These are phyloP conservation scores for Periplaneta americana DNA, from an alignment of 1,140 invertebrate genomes.

Conservation along the genomic window DNA sequence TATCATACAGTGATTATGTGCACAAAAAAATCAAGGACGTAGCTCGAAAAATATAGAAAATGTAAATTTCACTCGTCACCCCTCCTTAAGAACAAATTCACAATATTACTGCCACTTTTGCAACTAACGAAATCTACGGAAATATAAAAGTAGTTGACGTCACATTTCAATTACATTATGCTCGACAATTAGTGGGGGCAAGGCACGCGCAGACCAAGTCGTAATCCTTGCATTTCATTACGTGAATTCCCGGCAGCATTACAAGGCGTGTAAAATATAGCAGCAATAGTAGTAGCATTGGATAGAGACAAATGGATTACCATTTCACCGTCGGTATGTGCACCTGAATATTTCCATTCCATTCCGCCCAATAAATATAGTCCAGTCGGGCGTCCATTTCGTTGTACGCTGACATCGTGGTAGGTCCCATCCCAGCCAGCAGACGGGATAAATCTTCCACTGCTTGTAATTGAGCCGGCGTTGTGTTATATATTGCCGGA, in stretches of 20 bases:
- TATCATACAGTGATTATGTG: too few species aligned
- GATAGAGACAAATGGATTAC: not conserved
- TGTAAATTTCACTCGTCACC: too few species aligned
- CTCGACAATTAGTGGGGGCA: too few species aligned
- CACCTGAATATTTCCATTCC: not conserved
- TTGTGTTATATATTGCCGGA: not conserved
- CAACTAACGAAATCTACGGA: too few species aligned
- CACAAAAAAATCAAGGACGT: too few species aligned
- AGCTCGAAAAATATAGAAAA: too few species aligned
- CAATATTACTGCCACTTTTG: too few species aligned
- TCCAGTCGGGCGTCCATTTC: not conserved
- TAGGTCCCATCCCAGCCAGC: not conserved
- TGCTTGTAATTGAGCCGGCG: not conserved
- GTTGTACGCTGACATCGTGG: not conserved
- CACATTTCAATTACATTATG: too few species aligned
- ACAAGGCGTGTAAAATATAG: too few species aligned
- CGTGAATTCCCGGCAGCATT: not conserved
- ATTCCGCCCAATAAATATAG: not conserved
- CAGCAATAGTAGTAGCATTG: not conserved
- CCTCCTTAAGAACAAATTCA: too few species aligned
- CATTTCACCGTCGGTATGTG: not conserved
- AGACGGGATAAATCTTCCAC: not conserved
- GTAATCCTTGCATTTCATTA: not conserved
- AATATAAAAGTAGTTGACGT: too few species aligned
- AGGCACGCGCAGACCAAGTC: too few species aligned